Evolutionary conservation across 2,797 vertebrate genomes (phyloP), one percentile per base, ranked within the genome.

Genomic region (Clamator glandarius): DNA sequence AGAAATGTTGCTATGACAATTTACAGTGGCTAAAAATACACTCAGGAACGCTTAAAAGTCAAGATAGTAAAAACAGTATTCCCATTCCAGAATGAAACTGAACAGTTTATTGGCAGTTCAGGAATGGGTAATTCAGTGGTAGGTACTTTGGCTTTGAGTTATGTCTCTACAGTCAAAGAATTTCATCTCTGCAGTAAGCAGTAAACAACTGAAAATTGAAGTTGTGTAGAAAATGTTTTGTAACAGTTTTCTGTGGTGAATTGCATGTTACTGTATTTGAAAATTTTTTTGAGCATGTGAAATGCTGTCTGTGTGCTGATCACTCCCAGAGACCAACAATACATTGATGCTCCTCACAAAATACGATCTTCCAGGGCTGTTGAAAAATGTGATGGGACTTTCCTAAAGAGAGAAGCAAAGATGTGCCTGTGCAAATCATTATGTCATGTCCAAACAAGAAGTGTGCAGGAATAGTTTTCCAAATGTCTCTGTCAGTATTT

Each of bases 1-100:
- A 87, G 44, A 79, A 88, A 26, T 13, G 92, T 94, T 94, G 73
- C 94, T 88, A 91, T 95, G 90, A 64, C 89, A 92, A 82, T 96
- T 84, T 87, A 89, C 11, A 87, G 29, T 26, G 73, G 48, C 75
- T 94, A 93, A 96, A 89, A 94, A 92, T 96, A 81, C 15, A 68
- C 18, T 58, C 5, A 46, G 31, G 42, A 36, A 59, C 84, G n/a
- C 33, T 89, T 89, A 67, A 89, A 84, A 93, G 39, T 36, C 69
- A 70, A 78, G 23, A 44, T 70, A 50, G 42, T 52, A 59, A 70
- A 75, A 92, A 57, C 19, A 52, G 11, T 59, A 48, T 87, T 73
- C 9, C 8, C 20, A 29, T 82, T 82, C 25, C 31, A 59, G 58
- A 36, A 20, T 26, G 62, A 86, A 95, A 72, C 24, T n/a, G 39